Percentiles rank a stretch among this genome's conserved stretches.
These are phyloP conservation scores for Scotopteryx bipunctaria DNA, from an alignment of 2,888 invertebrate species.

Conservation along the genomic window DNA sequence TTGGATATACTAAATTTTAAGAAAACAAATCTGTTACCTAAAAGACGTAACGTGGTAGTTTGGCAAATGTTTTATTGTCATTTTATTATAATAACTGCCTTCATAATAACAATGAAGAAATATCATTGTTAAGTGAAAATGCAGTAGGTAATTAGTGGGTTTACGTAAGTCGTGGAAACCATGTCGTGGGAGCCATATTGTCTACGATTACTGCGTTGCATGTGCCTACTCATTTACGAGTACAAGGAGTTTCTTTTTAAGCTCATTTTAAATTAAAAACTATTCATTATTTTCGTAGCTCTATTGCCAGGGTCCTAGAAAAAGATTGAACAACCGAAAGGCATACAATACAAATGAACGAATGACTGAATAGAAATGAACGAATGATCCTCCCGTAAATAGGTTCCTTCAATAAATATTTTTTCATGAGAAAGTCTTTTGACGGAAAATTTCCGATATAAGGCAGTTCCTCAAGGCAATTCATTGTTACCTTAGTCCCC, in stretches of 20 bases:
- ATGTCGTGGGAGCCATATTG: conserved; percentile 77
- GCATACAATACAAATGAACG: too few species aligned
- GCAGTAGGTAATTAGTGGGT: conserved; percentile 67
- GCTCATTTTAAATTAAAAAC: not conserved
- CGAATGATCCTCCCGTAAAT: too few species aligned
- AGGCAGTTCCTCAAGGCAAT: not conserved
- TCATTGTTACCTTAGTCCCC: conserved; percentile 10
- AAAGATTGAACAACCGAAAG: too few species aligned
- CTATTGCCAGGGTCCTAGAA: not conserved
- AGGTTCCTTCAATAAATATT: too few species aligned
- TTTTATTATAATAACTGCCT: conserved; percentile 30
- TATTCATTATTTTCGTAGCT: not conserved
- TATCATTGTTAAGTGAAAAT: conserved; percentile 64
- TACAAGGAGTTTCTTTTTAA: not conserved
- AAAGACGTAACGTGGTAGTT: not conserved
- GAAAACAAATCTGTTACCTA: too few species aligned
- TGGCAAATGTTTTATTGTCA: conserved; percentile 20
- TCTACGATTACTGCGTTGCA: conserved; percentile 41
- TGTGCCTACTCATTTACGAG: conserved; percentile 28
- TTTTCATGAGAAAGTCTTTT: too few species aligned
- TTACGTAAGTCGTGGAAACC: conserved; percentile 79
- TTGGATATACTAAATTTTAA: too few species aligned
- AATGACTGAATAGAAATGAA: too few species aligned
- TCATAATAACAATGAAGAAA: conserved; percentile 54
- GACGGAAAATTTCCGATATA: too few species aligned